Evolutionary conservation across 2,888 invertebrate genomes (phyloP), one percentile per base, ranked within the genome.

Genomic region (Arctia plantaginis): DNA sequence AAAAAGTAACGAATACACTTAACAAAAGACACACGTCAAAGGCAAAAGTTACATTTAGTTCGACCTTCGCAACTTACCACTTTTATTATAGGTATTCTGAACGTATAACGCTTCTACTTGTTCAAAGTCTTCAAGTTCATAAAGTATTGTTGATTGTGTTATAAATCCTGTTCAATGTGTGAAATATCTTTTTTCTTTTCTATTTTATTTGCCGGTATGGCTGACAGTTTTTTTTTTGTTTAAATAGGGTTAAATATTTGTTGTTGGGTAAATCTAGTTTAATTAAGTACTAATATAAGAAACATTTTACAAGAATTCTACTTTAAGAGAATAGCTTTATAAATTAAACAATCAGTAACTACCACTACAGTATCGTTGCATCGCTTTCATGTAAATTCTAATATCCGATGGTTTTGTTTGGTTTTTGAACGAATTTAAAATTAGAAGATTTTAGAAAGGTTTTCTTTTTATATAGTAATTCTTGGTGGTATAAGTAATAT

Each of bases 11-110:
- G 47, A 70, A 44, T 73, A 72, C 66, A 75, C 72, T 72, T 67
- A 73, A 77, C 77, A 78, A 79, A 78, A 71, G 77, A 76, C 68
- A 81, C 79, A 78, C 75, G 75, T 82, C 83, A 83, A 86, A 83
- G 86, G 71, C 82, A 75, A 85, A 85, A 85, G 84, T 83, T 78
- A 82, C 79, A 81, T 79, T 83, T 74, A 72, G 75, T 78, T 69
- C 77, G 80, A 82, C 84, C 82, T 86, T 82, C 78, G 66, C 39
- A 86, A 85, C 84, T 86, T 84, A 73, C 76, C 78, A 80, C 74
- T 82, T 85, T 79, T 80, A 77, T 73, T 82, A 79, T 81, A 83
- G 76, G 69, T 79, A 80, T 79, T 77, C 68, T 77, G 67, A 71
- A 75, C 77, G 66, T 76, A 73, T 65, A 74, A 64, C 62, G 66